A percentile compares a stretch with the other conserved stretches of the same genome.
Evolutionary conservation across 1,140 invertebrate species (phyloP).

Genomic region (Drosophila tropicalis): DNA sequence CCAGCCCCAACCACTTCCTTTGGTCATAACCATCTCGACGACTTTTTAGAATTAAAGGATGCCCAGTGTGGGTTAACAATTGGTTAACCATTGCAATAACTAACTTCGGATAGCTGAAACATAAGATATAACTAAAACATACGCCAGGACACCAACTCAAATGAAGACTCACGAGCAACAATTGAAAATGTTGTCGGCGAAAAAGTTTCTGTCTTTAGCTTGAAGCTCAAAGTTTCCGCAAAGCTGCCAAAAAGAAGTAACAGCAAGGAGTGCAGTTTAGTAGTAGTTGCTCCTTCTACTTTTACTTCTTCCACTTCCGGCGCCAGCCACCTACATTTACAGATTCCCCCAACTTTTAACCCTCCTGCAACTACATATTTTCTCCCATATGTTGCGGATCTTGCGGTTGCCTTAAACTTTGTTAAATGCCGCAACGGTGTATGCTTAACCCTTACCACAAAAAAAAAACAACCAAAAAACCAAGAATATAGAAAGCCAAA

Average conservation of each 20-base stretch:
- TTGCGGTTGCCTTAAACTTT: constrained; percentile 61
- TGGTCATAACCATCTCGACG: background rate
- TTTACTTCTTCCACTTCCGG: background rate
- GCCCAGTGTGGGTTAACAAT: background rate
- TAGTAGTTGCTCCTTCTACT: constrained; percentile 28
- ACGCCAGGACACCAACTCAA: background rate
- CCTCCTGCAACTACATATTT: background rate
- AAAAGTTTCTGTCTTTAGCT: constrained; percentile 54
- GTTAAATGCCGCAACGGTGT: constrained; percentile 58
- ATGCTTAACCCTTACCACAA: constrained; percentile 34
- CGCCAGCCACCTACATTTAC: background rate
- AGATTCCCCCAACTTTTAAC: background rate
- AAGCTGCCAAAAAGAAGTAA: constrained; percentile 36
- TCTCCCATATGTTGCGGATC: constrained; percentile 52
- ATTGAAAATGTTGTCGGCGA: constrained; percentile 53
- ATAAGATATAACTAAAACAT: background rate
- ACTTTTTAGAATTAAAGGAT: background rate
- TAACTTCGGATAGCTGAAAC: background rate
- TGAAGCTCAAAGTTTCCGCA: constrained; percentile 45
- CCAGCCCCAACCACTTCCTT: background rate
- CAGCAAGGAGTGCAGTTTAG: constrained; percentile 43
- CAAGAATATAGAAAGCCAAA: constrained; percentile 10
- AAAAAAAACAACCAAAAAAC: constrained; percentile 26
- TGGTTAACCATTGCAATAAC: background rate
- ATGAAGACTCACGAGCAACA: constrained; percentile 46